These are phyloP conservation scores for Callopanchax toddi DNA, from an alignment of 2,113 vertebrate genomes.

Conservation along the genomic window DNA sequence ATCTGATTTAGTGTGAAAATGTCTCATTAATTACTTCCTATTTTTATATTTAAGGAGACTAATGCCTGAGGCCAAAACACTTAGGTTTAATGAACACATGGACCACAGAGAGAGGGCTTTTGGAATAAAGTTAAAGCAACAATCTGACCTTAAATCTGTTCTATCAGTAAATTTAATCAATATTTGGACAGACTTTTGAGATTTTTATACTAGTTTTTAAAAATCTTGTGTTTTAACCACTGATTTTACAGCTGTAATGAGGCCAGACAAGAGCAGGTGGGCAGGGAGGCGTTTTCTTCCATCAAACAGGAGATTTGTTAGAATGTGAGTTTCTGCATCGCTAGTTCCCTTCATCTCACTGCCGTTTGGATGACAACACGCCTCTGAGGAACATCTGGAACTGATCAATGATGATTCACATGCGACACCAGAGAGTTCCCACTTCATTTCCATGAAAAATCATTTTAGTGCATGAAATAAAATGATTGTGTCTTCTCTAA, in stretches of 20 bases:
- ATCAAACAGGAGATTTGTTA: slow-evolving; percentile 1
- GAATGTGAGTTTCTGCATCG: slow-evolving; percentile 17
- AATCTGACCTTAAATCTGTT: not conserved
- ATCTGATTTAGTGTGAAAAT: slow-evolving; percentile 43
- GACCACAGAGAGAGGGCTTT: not conserved
- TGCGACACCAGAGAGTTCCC: slow-evolving; percentile 10
- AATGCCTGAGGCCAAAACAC: slow-evolving; percentile 33
- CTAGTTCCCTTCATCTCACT: not conserved
- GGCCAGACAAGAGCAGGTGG: no score
- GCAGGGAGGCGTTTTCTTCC: no score
- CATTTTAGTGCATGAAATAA: not conserved
- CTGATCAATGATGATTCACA: slow-evolving; percentile 20
- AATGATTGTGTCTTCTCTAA: not conserved
- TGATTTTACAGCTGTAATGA: no score
- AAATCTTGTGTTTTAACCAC: no score
- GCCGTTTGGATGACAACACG: slow-evolving; percentile 25
- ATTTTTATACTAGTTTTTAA: no score
- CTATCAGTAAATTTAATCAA: no score
- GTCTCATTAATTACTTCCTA: slow-evolving; percentile 50
- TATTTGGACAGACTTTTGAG: no score
- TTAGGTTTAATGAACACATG: slow-evolving; percentile 7
- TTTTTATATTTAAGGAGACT: slow-evolving; percentile 44
- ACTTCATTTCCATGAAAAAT: slow-evolving; percentile 3
- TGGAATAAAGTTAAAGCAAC: slow-evolving; percentile 2
- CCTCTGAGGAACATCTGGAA: slow-evolving; percentile 14